Evolutionary conservation across 2,113 vertebrate genomes (phyloP), one percentile per base, ranked within the genome.

Genomic region (Peromyscus californicus): DNA sequence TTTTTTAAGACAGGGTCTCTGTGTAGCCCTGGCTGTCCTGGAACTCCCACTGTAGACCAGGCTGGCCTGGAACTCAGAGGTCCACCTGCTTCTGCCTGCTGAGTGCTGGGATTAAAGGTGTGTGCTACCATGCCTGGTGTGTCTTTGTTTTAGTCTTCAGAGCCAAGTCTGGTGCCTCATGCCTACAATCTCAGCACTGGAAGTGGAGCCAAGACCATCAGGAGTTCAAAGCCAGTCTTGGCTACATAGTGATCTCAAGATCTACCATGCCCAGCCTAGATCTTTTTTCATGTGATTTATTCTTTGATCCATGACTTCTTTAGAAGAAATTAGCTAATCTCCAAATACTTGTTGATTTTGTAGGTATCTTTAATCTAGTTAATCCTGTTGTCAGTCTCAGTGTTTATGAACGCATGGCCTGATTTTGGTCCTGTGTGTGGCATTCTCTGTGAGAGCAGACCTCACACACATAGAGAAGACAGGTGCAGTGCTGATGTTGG

Each of bases 341-440:
- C 59, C 70, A 95, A 79, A 90, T 91, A 85, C 85, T 93, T 70
- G 65, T 93, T 94, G 80, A 74, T 90, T 88, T 93, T 96, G 67
- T 79, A 78, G 90, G 2, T 59, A 17, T 69, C 86, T 94, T 91
- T 92, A 85, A 42, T 94, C 92, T 79, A 61, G 74, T 24, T 74
- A 78, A 94, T 79, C 89, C 93, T 92, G 74, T 93, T 96, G 88
- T 94, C 79, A 87, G 63, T 74, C 74, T 94, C 48, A 84, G 29
- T 61, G 83, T 45, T 83, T 42, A 72, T 78, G 87, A 67, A 24
- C 87, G 33, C 57, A 22, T 74, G 82, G 59, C 88, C 45, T 87
- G 24, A 5, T 48, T 72, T 59, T 19, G 80, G 74, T 83, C 70
- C 36, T 10, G 51, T 70, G 76, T 36, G 11, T 70, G 67, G 39